Conservation (phyloP, 1,140 invertebrate genomes). For the Drosophila bocqueti region DNA sequence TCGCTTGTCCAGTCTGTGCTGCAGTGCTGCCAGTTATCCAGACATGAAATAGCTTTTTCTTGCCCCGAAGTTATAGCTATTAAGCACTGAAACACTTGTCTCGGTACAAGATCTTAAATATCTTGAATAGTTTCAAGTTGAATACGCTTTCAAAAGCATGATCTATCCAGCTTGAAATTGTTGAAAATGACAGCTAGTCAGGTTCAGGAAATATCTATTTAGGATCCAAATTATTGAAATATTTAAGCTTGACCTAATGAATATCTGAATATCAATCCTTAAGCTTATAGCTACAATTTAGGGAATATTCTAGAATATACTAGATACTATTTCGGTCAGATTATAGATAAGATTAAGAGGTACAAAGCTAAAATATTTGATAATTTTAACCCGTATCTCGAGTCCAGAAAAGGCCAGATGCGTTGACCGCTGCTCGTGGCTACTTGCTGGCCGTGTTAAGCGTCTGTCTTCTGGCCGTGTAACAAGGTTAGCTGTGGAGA, state of each 20-base stretch:
- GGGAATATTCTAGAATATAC: not conserved
- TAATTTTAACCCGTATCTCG: not conserved
- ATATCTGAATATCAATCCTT: not conserved
- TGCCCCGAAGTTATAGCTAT: not conserved
- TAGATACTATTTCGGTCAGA: not conserved
- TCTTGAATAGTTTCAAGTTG: not conserved
- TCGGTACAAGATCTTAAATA: not conserved
- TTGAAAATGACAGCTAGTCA: not conserved
- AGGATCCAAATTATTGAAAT: not conserved
- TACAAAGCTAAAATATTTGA: not conserved
- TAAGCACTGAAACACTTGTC: not conserved
- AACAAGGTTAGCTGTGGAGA: constrained; percentile 30
- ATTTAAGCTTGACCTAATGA: not conserved
- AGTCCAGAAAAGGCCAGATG: not conserved
- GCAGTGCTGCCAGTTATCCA: constrained; percentile 19
- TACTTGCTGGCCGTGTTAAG: constrained; percentile 38
- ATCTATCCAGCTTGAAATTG: too few relatives aligned
- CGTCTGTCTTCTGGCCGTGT: constrained; percentile 36
- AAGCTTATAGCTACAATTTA: not conserved
- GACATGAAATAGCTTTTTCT: not conserved
- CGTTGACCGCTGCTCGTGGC: constrained; percentile 12
- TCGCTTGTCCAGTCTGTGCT: constrained; percentile 16
- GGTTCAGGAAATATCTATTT: not conserved
- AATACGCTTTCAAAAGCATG: not conserved
- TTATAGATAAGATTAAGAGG: not conserved